Evolutionary conservation across 2,888 invertebrate species (phyloP).

Genomic region (Dryobotodes eremita): DNA sequence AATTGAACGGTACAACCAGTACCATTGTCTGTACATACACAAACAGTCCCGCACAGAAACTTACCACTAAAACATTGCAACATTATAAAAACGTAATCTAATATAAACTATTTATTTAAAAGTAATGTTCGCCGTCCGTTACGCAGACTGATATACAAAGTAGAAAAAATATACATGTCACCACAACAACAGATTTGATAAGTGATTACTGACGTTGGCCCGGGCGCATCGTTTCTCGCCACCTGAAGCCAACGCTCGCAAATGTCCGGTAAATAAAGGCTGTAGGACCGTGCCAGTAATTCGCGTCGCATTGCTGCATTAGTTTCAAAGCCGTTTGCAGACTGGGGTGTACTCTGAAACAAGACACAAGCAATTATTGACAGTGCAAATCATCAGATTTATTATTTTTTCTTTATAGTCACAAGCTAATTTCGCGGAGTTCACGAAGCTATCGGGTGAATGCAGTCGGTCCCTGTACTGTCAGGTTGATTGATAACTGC

Average conservation of each 20-base stretch:
- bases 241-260: slow-evolving; percentile 40
- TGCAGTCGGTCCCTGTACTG: neutral
- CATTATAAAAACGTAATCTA: slow-evolving; percentile 80
- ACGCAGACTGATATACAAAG: slow-evolving; percentile 85
- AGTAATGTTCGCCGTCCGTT: slow-evolving; percentile 78
- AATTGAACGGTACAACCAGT: slow-evolving; percentile 70
- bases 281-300: slow-evolving; percentile 59
- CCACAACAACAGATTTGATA: slow-evolving; percentile 74
- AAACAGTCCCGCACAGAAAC: slow-evolving; percentile 80
- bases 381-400: neutral
- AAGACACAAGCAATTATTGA: slow-evolving; percentile 10
- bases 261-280: slow-evolving; percentile 56
- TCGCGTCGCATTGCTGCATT: slow-evolving; percentile 63
- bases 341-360: slow-evolving; percentile 67
- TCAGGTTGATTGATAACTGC: neutral
- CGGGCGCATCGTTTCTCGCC: slow-evolving; percentile 16
- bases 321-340: slow-evolving; percentile 64
- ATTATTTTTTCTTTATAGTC: neutral
- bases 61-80: slow-evolving; percentile 83
- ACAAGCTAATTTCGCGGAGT: neutral
- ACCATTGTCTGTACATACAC: slow-evolving; percentile 79
- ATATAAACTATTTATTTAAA: slow-evolving; percentile 77
- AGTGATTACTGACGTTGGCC: slow-evolving; percentile 41
- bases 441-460: neutral
- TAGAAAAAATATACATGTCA: slow-evolving; percentile 90